These are phyloP conservation scores for Leiothrix lutea DNA, from an alignment of 2,113 vertebrate species.

Conservation along the genomic window DNA sequence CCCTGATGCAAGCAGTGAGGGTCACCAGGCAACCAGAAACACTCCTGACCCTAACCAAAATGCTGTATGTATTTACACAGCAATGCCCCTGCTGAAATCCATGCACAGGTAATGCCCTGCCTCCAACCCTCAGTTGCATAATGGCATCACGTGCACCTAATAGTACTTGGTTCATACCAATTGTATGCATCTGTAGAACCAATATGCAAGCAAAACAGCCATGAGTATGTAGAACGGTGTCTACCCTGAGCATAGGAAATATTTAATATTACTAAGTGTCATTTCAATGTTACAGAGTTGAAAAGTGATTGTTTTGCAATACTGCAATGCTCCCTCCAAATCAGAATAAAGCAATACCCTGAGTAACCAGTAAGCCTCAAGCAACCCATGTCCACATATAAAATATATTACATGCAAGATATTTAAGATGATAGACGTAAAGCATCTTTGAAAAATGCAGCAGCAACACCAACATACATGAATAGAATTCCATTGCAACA, in stretches of 20 bases:
- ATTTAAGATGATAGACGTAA: neutral
- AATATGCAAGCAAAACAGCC: slow-evolving; percentile 13
- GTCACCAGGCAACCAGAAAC: neutral
- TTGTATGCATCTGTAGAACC: slow-evolving; percentile 1
- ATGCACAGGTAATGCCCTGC: neutral
- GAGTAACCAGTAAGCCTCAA: neutral
- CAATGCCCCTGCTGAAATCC: neutral
- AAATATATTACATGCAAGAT: neutral
- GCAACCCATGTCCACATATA: neutral
- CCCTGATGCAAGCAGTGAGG: accelerated
- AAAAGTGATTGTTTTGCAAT: slow-evolving; percentile 4
- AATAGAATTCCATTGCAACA: neutral
- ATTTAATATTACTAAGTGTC: neutral
- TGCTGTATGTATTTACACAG: neutral
- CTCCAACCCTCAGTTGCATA: neutral
- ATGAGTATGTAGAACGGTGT: neutral
- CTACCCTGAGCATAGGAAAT: neutral
- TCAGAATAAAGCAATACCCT: neutral
- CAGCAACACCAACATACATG: neutral
- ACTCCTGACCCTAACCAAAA: neutral
- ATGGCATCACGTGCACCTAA: slow-evolving; percentile 9
- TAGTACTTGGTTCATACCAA: slow-evolving; percentile 13
- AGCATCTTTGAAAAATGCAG: neutral
- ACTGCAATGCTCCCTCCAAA: neutral
- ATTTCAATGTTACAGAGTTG: neutral